These are phyloP conservation scores for Anoplophora glabripennis DNA, from an alignment of 1,140 invertebrate species.

Conservation along the genomic window DNA sequence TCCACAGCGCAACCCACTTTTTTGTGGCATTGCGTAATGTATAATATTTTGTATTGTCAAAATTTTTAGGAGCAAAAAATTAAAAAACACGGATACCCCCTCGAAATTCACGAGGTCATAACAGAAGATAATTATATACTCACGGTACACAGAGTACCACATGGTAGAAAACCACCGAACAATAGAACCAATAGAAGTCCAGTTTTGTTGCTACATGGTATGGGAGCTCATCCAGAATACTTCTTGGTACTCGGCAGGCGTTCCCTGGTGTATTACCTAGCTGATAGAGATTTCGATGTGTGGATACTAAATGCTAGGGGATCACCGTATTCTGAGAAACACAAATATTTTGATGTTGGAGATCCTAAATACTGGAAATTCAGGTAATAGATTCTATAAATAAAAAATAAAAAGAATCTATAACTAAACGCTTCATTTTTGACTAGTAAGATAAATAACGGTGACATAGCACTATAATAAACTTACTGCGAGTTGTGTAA, in stretches of 20 bases:
- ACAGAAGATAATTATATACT: slow-evolving; percentile 63
- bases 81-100: slow-evolving; percentile 53
- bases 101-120: slow-evolving; percentile 56
- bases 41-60: no score
- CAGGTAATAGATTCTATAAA: no score
- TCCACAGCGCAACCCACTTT: no score
- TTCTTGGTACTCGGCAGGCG: slow-evolving; percentile 35
- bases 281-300: slow-evolving; percentile 63
- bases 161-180: slow-evolving; percentile 44
- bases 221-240: slow-evolving; percentile 37
- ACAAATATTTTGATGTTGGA: no score
- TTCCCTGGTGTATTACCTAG: slow-evolving; percentile 57
- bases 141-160: slow-evolving; percentile 57
- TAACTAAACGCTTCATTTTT: no score
- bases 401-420: no score
- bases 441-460: no score
- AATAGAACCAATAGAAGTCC: slow-evolving; percentile 4
- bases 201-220: slow-evolving; percentile 51
- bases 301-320: slow-evolving; percentile 66
- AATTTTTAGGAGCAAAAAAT: slow-evolving; percentile 4
- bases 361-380: no score
- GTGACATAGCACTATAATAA: no score
- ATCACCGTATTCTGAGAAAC: no score
- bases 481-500: no score
- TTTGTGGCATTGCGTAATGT: no score